Evolutionary conservation across 2,888 invertebrate genomes (phyloP), one percentile per base, ranked within the genome.

Genomic region (Autographa gamma): DNA sequence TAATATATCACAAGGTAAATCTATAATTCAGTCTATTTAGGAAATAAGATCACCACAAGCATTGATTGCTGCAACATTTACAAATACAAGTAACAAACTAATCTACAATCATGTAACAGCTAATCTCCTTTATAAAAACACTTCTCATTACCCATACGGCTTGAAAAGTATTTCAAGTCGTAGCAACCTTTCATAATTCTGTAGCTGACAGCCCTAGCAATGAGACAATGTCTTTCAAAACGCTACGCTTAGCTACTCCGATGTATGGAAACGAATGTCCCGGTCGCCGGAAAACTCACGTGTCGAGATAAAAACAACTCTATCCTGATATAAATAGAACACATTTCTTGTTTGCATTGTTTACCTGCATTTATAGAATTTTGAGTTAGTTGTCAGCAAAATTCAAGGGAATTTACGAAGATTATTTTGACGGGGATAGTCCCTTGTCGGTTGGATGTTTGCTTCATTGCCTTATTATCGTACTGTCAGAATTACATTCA

Each of bases 201-300:
- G 25, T 25, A 25, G 16, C 2, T 56, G 43, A 11, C 56, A 65
- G 25, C 61, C 65, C 43, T 58, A 56, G 32, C 19, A 41, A 31
- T 18, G 18, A 63, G 31, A 71, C 66, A 68, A 74, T 34, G 63
- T 61, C n/a, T 66, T 71, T 71, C 64, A 78, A 71, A 71, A 62
- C 32, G 32, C 58, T 11, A 14, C n/a, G 63, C 54, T 72, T 66
- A 54, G 56, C 41, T 66, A 25, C 54, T n/a, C 62, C 58, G 66
- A 32, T 52, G 48, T 41, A 66, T 64, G 60, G 65, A 75, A 69
- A 71, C 67, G 67, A 69, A 71, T 63, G 67, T 41, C 7, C 25
- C 63, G 66, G 60, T 25, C 25, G 16, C 18, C 48, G 25, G 60
- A 60, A 69, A 61, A 59, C 16, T 2, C 8, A n/a, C 2, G 32